These are phyloP conservation scores for Cuniculus paca DNA, from an alignment of 2,797 vertebrate species.

Conservation along the genomic window DNA sequence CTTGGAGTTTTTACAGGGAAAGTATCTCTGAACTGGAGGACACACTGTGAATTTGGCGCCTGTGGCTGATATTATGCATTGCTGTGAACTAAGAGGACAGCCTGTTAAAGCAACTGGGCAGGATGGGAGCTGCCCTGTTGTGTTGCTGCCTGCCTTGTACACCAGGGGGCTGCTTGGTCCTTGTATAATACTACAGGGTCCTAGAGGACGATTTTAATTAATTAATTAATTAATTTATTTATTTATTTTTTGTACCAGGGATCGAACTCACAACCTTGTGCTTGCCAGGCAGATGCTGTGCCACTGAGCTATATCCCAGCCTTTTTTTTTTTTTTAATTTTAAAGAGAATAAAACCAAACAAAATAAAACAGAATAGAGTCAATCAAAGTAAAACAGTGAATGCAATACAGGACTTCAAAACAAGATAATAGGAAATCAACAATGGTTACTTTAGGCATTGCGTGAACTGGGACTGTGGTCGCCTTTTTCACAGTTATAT, in stretches of 20 bases:
- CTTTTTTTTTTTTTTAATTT: too few relatives aligned
- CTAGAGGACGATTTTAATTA: neutral
- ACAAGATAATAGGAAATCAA: too few relatives aligned
- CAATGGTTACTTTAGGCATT: too few relatives aligned
- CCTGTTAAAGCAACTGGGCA: neutral
- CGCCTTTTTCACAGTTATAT: neutral
- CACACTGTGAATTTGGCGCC: neutral
- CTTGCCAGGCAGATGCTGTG: too few relatives aligned
- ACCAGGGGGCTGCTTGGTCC: neutral
- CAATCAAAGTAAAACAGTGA: too few relatives aligned
- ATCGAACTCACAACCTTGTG: too few relatives aligned
- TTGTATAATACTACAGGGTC: neutral
- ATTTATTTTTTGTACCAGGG: too few relatives aligned
- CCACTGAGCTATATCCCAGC: too few relatives aligned
- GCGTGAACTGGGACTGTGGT: neutral
- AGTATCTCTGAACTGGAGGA: neutral
- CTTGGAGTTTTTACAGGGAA: neutral
- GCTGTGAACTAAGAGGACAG: neutral
- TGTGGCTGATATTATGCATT: neutral
- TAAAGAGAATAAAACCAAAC: too few relatives aligned
- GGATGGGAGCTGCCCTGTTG: neutral
- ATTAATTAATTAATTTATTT: too few relatives aligned
- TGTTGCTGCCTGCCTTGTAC: neutral
- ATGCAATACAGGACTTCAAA: too few relatives aligned
- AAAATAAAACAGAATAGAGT: too few relatives aligned